Percentiles rank a stretch among this genome's conserved stretches.
Evolutionary conservation across 2,888 invertebrate genomes (phyloP).

Genomic region (Lithodes maja): DNA sequence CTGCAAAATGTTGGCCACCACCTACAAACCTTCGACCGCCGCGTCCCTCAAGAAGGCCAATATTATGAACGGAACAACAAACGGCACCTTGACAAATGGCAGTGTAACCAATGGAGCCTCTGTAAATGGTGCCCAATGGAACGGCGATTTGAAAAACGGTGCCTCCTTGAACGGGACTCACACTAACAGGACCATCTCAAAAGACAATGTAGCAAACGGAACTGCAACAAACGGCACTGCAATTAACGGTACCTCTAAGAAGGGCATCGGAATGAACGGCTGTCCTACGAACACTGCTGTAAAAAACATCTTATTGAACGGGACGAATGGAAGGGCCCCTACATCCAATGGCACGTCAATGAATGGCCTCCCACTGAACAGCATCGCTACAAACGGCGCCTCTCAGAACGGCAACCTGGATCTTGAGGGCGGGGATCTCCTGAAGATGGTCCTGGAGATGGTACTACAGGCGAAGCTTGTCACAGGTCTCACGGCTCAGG

Average conservation of each 20-base stretch:
- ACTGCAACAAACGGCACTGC: no score
- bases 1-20: no score
- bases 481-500: constrained; percentile 40
- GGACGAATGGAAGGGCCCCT: not conserved
- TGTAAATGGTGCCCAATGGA: no score
- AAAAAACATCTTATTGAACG: not conserved
- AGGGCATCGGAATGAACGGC: no score
- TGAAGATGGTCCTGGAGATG: constrained; percentile 57
- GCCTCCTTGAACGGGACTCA: not conserved
- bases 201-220: no score
- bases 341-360: not conserved
- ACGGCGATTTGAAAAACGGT: not conserved
- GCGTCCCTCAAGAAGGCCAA: no score
- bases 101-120: no score
- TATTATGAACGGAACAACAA: no score
- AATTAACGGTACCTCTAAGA: no score
- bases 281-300: not conserved
- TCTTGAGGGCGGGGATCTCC: constrained; percentile 39
- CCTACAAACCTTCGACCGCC: no score
- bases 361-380: not conserved
- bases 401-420: not conserved
- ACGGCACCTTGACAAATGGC: no score
- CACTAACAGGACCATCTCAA: not conserved
- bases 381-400: not conserved
- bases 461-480: constrained; percentile 61